These are phyloP conservation scores for Chalcis sispes DNA, from an alignment of 2,888 invertebrate genomes.

Conservation along the genomic window DNA sequence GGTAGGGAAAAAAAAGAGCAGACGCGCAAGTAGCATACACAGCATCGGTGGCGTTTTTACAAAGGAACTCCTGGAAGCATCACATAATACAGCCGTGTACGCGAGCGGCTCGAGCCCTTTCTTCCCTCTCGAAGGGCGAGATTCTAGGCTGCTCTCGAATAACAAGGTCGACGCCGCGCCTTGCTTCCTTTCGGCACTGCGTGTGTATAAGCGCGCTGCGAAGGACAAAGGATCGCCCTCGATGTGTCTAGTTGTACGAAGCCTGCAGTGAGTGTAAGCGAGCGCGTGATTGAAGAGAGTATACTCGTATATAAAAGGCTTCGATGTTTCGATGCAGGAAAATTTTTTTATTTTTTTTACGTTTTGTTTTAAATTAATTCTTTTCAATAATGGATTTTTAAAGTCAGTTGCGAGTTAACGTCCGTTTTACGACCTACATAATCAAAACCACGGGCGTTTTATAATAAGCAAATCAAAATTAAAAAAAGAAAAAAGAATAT, in stretches of 20 bases:
- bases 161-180: conserved; percentile 50
- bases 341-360: too few species aligned
- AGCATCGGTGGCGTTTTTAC: conserved; percentile 16
- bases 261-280: too few species aligned
- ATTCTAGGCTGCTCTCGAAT: conserved; percentile 57
- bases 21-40: conserved; percentile 5
- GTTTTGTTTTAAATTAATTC: too few species aligned
- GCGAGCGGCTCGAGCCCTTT: conserved; percentile 51
- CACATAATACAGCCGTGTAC: conserved; percentile 42
- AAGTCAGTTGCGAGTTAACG: too few species aligned
- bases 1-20: neutral
- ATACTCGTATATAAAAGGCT: too few species aligned
- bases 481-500: conserved; percentile 7
- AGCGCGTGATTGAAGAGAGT: too few species aligned
- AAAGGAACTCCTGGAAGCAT: conserved; percentile 54
- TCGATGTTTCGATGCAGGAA: too few species aligned
- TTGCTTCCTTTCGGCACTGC: neutral
- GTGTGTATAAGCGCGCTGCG: neutral
- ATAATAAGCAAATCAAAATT: too few species aligned
- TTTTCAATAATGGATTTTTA: too few species aligned
- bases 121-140: conserved; percentile 52
- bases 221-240: conserved; percentile 30
- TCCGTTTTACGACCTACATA: too few species aligned
- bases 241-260: too few species aligned
- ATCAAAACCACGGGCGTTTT: too few species aligned